Evolutionary conservation across 2,113 vertebrate species (phyloP), one percentile per base, ranked within the genome.

Genomic region (Entomyzon cyanotis): DNA sequence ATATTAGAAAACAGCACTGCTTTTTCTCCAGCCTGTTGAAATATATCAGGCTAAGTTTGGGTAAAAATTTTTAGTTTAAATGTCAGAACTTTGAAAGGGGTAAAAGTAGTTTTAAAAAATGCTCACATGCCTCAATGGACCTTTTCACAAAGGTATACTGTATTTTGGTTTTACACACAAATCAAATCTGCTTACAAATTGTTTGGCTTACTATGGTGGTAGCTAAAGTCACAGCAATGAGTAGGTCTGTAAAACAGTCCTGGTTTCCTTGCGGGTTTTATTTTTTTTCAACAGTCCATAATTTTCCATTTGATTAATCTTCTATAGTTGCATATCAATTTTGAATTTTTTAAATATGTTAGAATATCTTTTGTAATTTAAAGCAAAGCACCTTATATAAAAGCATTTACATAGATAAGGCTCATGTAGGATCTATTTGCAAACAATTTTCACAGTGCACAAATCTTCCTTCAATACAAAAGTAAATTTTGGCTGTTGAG

Each of bases 201-300:
- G 20, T 58, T 89, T 63, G 15, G 5, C 7, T 87, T 90, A 50
- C 17, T 84, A 1, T 28, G 11, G 5, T 42, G 12, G 12, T 23
- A 53, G 35, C 6, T 50, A n/a, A 62, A 62, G 3, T 53, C 30
- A 53, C n/a, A 75, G 60, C 12, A 70, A 7, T 25, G 20, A 69
- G 41, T 9, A 42, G 8, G 10, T 67, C 30, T 67, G 8, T 70
- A 74, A 70, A 84, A 55, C 3, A 18, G 6, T 27, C 58, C 15
- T 63, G 11, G 7, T 30, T 33, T 44, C 19, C 28, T 69, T 49
- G 30, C 2, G 0, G 2, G 0, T 1, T 13, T 31, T 7, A 12
- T 21, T 17, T 78, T 56, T 30, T 18, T 71, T 82, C 5, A 79
- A 12, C 15, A 67, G 13, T 25, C 31, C 7, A 11, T 33, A 49